These are phyloP conservation scores for Desmophyllum pertusum DNA, from an alignment of 92 coral and sea anemone species.

Conservation along the genomic window DNA sequence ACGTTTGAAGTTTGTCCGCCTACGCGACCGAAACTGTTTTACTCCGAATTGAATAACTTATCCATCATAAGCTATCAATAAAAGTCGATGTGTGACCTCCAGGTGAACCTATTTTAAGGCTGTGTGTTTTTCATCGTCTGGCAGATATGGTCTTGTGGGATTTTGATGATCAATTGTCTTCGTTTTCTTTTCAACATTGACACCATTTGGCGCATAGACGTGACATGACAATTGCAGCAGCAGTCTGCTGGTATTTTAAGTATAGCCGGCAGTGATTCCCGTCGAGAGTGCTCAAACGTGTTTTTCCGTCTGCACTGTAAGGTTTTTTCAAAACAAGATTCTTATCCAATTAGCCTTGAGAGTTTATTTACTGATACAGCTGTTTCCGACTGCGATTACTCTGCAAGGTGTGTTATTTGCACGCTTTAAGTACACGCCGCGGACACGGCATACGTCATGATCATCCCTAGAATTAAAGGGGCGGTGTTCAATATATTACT, in stretches of 20 bases:
- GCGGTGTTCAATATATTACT: background rate
- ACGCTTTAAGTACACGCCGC: background rate
- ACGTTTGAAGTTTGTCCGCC: background rate
- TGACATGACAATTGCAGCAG: too few relatives aligned
- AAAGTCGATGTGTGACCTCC: too few relatives aligned
- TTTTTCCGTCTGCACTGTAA: background rate
- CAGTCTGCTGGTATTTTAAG: too few relatives aligned
- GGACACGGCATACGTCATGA: background rate
- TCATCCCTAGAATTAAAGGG: background rate
- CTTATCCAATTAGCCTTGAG: background rate
- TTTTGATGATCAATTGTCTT: background rate
- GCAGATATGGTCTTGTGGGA: background rate
- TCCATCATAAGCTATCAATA: background rate
- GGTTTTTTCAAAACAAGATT: background rate
- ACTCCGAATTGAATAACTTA: background rate
- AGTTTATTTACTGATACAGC: background rate
- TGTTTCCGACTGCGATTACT: background rate
- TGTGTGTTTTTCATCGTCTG: background rate
- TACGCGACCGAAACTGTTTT: background rate
- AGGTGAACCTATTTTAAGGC: background rate
- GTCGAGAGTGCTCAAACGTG: background rate
- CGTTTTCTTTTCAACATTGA: too few relatives aligned
- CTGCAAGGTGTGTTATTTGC: background rate
- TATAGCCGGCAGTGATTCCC: too few relatives aligned
- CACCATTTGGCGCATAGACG: too few relatives aligned